Base-by-base conservation (phyloP, 2,888 invertebrate species). In the Polydrusus pterygomalis region DNA sequence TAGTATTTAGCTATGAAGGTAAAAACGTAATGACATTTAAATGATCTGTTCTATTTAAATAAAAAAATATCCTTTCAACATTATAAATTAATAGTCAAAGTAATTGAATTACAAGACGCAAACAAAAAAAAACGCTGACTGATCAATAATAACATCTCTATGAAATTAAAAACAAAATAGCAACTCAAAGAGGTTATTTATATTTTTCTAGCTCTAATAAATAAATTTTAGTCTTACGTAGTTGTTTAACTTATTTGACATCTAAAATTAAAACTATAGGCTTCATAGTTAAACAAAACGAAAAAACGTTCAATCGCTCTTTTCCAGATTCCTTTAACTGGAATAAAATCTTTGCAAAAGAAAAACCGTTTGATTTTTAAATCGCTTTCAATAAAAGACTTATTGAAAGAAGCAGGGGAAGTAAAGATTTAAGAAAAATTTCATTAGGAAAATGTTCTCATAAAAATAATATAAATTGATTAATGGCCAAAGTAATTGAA, bases 101-200 rank as follows among this genome's bases (percentile, higher is more conserved):
- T 86, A 87, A 87, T 87, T 87, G 86, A 86, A 87, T 87, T 86
- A 86, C 82, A 85, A 86, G 86, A 85, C 86, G 85, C 84, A 84
- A 85, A 85, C 84, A 83, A 84, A 86, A 86, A n/a, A 86, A 86
- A 84, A 84, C 84, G 82, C 81, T 71, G 45, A 81, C 83, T 82
- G 84, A 85, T 85, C 84, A 85, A 86, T 86, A 85, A 84, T 81
- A 79, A 82, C 85, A 85, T 86, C 85, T 85, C 82, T 83, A 84
- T 84, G 85, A 84, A 85, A 82, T 85, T 85, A 84, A 82, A 84
- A 84, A 85, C n/a, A n/a, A n/a, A n/a, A n/a, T n/a, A n/a, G n/a
- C n/a, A n/a, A n/a, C n/a, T n/a, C n/a, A n/a, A n/a, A n/a, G n/a
- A n/a, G n/a, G n/a, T n/a, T n/a, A n/a, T n/a, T n/a, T n/a, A n/a